These are phyloP conservation scores for Chrysemys picta DNA, from an alignment of 2,113 vertebrate genomes.

Conservation along the genomic window DNA sequence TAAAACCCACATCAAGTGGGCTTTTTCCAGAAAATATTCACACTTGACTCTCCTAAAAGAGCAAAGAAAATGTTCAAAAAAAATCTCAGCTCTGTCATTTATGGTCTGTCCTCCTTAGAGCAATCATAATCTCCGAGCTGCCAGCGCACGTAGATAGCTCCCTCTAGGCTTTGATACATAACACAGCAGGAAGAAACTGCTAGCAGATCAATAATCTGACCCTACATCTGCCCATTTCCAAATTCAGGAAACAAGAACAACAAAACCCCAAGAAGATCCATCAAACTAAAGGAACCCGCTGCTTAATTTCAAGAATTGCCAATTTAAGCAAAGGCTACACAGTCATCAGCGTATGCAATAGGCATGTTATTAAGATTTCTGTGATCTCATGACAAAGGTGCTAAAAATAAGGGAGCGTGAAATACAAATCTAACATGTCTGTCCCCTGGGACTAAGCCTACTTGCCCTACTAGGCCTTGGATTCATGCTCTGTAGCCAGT, in stretches of 20 bases:
- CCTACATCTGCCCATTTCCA: background rate
- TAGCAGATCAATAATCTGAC: background rate
- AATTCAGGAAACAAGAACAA: background rate
- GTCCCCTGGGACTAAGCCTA: background rate
- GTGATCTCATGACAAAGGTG: background rate
- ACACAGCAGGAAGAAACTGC: constrained; percentile 62
- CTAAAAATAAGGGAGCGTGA: background rate
- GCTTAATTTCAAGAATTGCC: background rate
- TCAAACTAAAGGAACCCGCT: background rate
- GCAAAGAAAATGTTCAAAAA: background rate
- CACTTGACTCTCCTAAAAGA: background rate
- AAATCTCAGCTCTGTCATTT: background rate
- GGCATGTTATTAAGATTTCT: background rate
- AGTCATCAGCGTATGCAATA: background rate
- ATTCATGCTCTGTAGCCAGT: background rate
- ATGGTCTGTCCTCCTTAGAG: background rate
- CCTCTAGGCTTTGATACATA: constrained; percentile 76
- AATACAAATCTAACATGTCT: background rate
- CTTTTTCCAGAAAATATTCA: background rate
- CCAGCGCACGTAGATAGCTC: constrained; percentile 69
- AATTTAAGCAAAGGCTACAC: background rate
- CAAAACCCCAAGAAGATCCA: background rate
- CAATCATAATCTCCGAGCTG: background rate
- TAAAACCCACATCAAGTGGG: background rate
- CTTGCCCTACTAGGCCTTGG: background rate